Percentiles rank a stretch among this genome's conserved stretches.
phyloP scores from a whole-genome alignment of 2,113 vertebrate genomes.

The Myanophis thanlyinensis region DNA sequence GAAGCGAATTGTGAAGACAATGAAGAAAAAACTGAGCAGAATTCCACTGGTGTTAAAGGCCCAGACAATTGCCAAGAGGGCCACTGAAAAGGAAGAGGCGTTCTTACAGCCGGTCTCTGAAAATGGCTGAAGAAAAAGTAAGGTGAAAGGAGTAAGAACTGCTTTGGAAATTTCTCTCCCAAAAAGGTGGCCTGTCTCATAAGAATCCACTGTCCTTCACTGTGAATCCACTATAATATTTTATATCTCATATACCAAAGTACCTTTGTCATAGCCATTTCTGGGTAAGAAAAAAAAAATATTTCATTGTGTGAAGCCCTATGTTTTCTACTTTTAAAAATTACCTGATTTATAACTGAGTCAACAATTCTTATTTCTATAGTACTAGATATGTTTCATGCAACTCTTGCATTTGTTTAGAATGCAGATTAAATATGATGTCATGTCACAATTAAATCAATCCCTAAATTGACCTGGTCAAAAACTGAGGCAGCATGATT shows the following conservation, averaged over 20 bases:
- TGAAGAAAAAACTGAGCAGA: conserved; percentile 82
- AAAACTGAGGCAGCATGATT: background rate
- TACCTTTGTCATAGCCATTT: background rate
- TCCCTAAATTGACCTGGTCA: background rate
- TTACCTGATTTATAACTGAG: background rate
- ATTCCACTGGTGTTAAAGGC: conserved; percentile 87
- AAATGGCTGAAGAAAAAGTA: conserved; percentile 54
- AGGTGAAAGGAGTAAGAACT: conserved; percentile 2
- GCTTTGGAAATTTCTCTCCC: background rate
- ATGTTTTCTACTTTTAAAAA: background rate
- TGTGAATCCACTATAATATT: background rate
- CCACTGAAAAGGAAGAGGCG: conserved; percentile 68
- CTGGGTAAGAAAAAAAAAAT: background rate
- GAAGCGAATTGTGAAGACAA: conserved; percentile 89
- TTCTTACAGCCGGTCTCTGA: conserved; percentile 55
- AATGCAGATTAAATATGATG: background rate
- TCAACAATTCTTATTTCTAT: background rate
- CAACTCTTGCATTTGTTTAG: background rate
- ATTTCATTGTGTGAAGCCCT: background rate
- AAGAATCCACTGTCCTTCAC: background rate
- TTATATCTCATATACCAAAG: background rate
- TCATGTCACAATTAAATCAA: background rate
- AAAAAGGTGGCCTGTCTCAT: background rate
- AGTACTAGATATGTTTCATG: background rate
- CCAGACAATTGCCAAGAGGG: conserved; percentile 82